A percentile compares a stretch with the other conserved stretches of the same genome.
Conservation (phyloP, 2,113 vertebrate species). For the Euleptes europaea region DNA sequence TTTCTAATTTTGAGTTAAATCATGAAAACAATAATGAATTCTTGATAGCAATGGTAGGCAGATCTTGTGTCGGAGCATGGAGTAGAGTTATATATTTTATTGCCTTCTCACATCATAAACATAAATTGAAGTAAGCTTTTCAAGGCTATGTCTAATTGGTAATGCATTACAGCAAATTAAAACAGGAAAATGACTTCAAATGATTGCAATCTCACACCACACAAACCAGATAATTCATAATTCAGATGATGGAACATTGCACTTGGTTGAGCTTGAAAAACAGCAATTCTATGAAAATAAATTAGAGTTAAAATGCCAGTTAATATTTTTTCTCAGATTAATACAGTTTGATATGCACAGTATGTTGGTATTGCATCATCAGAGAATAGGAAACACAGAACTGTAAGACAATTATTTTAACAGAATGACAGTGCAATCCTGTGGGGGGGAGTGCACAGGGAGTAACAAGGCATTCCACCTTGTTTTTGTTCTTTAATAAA, state of each 20-base stretch:
- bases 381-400: background rate
- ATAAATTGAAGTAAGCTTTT: background rate
- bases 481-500: no score
- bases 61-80: background rate
- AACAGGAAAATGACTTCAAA: conserved; percentile 34
- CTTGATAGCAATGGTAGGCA: accelerated
- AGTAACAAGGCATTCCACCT: no score
- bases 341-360: background rate
- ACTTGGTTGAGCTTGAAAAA: background rate
- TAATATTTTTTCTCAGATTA: background rate
- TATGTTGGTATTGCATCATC: background rate
- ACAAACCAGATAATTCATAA: background rate
- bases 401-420: background rate
- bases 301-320: background rate
- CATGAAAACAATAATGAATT: background rate
- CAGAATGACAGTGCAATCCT: no score
- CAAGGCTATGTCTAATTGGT: conserved; percentile 15
- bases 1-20: background rate
- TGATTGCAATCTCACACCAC: conserved; percentile 9
- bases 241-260: background rate
- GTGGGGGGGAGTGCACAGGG: no score
- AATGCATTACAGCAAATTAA: conserved; percentile 15
- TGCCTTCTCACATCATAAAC: background rate
- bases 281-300: background rate
- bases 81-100: background rate